These are phyloP conservation scores for Platyscapa corneri DNA, from an alignment of 1,140 invertebrate genomes.

Conservation along the genomic window DNA sequence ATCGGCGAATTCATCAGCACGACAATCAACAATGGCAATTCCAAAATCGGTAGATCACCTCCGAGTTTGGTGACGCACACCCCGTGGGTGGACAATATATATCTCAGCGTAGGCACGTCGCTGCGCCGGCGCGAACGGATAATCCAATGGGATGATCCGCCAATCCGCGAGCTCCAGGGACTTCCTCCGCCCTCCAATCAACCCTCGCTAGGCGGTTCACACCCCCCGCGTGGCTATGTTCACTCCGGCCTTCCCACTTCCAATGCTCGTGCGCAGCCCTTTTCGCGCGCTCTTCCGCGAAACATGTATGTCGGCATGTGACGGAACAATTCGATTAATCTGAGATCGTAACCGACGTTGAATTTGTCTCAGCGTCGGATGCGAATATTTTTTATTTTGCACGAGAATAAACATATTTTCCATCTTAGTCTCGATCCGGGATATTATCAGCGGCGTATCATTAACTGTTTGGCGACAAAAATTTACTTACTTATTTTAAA, in stretches of 20 bases:
- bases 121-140: slow-evolving; percentile 46
- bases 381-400: background rate
- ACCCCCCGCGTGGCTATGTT: background rate
- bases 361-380: background rate
- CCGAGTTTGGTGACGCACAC: background rate
- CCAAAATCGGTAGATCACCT: background rate
- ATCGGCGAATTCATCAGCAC: background rate
- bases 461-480: no score
- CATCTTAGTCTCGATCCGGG: background rate
- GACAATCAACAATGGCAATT: slow-evolving; percentile 3
- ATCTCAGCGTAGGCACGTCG: background rate
- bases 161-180: slow-evolving; percentile 36
- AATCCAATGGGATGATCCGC: slow-evolving; percentile 55
- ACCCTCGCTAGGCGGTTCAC: slow-evolving; percentile 21
- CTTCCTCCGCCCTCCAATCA: slow-evolving; percentile 26
- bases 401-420: background rate
- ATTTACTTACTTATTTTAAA: no score
- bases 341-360: background rate
- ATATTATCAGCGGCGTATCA: no score
- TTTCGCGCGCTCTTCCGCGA: no score
- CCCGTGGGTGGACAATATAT: background rate
- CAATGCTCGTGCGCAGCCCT: background rate
- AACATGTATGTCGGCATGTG: background rate
- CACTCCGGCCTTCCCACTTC: background rate
- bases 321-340: background rate